Evolutionary conservation across 2,113 vertebrate species (phyloP), one percentile per base, ranked within the genome.

Genomic region (Calonectris borealis): DNA sequence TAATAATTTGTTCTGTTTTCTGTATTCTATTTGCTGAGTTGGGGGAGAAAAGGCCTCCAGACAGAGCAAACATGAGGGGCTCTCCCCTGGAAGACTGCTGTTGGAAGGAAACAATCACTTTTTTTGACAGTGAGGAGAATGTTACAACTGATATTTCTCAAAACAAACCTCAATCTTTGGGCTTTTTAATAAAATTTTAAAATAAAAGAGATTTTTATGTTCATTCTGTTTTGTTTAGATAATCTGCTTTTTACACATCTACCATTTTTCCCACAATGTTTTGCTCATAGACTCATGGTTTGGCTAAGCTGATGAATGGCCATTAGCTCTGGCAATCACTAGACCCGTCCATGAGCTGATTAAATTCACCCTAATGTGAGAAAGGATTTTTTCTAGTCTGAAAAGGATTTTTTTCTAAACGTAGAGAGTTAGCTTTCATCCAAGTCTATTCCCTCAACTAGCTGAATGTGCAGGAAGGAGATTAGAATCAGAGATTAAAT

Each of bases 11-110:
- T 66, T 79, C n/a, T 71, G 1, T 11, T 79, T 64, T 64, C 21
- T 36, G 4, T 34, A 13, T 64, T 34, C n/a, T 10, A 0, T 46
- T 79, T 2, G 3, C 58, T 27, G 16, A 57, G 7, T 0, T 60
- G 18, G 4, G 11, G 19, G 4, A 70, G 29, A 8, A 84, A 72
- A 69, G 4, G 1, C 7, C 29, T 86, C 19, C 20, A 38, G 49
- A 32, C 9, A 69, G 61, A 80, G 5, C 2, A 83, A 61, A 49
- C 24, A 12, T 4, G 19, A 65, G 5, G 13, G 12, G 1, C 3
- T 82, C 2, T n/a, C 10, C 22, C 16, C 14, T 44, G 1, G 1
- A 80, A 60, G 5, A 42, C 6, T 69, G 8, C 11, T 71, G 14
- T 9, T 51, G 20, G 19, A 79, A 68, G 29, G 58, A 90, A 94